Base-by-base conservation (phyloP, 2,888 invertebrate species). In the Theretra japonica region DNA sequence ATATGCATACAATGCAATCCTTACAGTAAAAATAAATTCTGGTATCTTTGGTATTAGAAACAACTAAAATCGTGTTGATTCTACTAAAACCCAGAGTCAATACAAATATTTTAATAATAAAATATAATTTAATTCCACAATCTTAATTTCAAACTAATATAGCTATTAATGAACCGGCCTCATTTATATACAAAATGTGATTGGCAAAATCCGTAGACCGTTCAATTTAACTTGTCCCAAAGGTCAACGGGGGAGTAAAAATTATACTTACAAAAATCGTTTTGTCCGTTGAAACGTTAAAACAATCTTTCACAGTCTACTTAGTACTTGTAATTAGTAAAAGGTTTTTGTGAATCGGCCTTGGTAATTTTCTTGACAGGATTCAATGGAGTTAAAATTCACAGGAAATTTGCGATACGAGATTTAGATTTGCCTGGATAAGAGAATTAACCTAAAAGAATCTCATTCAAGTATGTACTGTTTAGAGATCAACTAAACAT, bases 261-360 rank as follows among this genome's bases (percentile, higher is more conserved):
- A 41, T 21, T 41, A 62, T 15, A 4, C 21, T 23, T 48, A 41
- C 4, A 15, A 21, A 41, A 48, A 48, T 48, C 48, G 17, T 23
- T 23, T 17, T 48, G 23, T 17, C 19, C 48, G 3, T 23, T 65
- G 5, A 11, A 41, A 65, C 17, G 48, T 48, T 23, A 48, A 48
- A 48, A 19, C 25, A 59, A 33, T 60, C 23, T 48, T 41, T 17
- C 17, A 41, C 41, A 41, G 5, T 65, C 7, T 11, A 48, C 17
- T 41, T 65, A 65, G 23, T 65, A 48, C 25, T 41, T 19, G 62
- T 62, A 62, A 62, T 62, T 62, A 62, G 2, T 15, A 11, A 41
- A 62, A 62, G 62, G 3, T 5, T 21, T 33, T 62, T 19, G 5
- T 19, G 8, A 30, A n/a, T n/a, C n/a, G 30, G 30, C 60, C 62